These are phyloP conservation scores for Plutomurus gul DNA, from an alignment of 1,140 invertebrate genomes.

Conservation along the genomic window DNA sequence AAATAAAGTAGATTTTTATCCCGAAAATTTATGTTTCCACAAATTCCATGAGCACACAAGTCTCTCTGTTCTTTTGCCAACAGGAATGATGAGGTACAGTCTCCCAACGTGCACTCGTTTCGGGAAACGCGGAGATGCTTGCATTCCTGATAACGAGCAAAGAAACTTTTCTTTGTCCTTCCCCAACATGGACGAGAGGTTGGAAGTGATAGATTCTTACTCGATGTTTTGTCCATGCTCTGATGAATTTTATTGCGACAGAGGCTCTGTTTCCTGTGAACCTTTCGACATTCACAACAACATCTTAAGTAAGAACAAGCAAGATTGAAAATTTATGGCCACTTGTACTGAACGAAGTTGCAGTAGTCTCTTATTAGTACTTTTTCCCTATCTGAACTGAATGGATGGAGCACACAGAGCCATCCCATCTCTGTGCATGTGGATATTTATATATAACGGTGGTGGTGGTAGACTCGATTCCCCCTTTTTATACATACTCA, in stretches of 20 bases:
- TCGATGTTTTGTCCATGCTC: constrained; percentile 41
- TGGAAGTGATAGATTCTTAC: constrained; percentile 31
- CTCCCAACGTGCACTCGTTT: constrained; percentile 36
- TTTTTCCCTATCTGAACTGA: too few species aligned
- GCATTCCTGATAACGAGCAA: constrained; percentile 34
- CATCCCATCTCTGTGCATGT: too few species aligned
- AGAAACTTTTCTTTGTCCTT: constrained; percentile 44
- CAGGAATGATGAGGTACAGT: constrained; percentile 46
- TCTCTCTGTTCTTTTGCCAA: constrained; percentile 12
- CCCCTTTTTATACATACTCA: too few species aligned
- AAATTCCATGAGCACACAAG: constrained; percentile 16
- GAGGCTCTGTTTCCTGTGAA: constrained; percentile 28
- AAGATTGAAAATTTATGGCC: not conserved
- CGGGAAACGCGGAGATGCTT: constrained; percentile 38
- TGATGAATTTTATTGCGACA: constrained; percentile 17
- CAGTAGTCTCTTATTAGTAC: too few species aligned
- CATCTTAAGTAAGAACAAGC: not conserved
- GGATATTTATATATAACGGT: too few species aligned
- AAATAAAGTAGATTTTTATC: constrained; percentile 30
- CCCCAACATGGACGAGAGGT: constrained; percentile 29
- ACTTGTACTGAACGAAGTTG: not conserved
- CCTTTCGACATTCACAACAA: constrained; percentile 12
- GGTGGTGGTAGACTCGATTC: too few species aligned
- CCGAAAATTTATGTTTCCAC: constrained; percentile 12
- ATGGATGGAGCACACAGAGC: too few species aligned